These are phyloP conservation scores for Eunapius fragilis DNA, from an alignment of 37 sponge, comb jelly and placozoan genomes.

Conservation along the genomic window DNA sequence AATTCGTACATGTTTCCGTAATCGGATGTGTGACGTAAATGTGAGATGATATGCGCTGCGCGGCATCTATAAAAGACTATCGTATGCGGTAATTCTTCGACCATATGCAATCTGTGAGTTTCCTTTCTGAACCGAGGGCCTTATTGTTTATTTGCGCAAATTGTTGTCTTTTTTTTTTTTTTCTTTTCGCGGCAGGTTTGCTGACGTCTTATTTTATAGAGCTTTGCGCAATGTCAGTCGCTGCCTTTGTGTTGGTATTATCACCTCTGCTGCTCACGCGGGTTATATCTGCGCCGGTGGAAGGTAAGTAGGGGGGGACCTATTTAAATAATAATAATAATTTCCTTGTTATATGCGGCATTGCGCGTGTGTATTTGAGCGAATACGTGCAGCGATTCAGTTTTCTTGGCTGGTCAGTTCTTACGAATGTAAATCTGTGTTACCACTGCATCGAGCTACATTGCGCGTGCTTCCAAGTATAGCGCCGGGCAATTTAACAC, in stretches of 20 bases:
- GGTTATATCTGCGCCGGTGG: background rate
- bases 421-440: no score
- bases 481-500: no score
- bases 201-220: background rate
- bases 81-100: background rate
- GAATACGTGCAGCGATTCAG: no score
- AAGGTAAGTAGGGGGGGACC: background rate
- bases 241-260: background rate
- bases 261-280: background rate
- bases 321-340: no score
- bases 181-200: background rate
- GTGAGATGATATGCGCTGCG: background rate
- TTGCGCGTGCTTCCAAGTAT: no score
- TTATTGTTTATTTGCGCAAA: no score
- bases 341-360: no score
- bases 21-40: background rate
- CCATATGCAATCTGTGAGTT: background rate
- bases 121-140: no score
- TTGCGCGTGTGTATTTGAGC: no score
- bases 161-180: background rate
- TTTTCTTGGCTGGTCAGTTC: no score
- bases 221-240: background rate
- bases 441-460: no score
- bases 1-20: background rate
- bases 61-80: background rate